Percentiles rank a stretch among this genome's conserved stretches.
Evolutionary conservation across 2,888 invertebrate species (phyloP).

Genomic region (Rhopalosiphum nymphaeae): DNA sequence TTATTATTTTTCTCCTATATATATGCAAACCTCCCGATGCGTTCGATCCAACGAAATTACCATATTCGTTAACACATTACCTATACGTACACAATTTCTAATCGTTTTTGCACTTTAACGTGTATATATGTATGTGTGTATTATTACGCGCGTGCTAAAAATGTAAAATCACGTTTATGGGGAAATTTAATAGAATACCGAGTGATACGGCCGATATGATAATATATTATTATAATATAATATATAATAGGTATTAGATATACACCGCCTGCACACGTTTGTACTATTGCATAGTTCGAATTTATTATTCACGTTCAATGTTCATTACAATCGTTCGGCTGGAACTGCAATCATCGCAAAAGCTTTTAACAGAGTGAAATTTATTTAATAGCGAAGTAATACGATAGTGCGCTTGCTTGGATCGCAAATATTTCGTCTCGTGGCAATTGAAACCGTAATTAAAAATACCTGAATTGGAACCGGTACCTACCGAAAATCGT

Average conservation of each 20-base stretch:
- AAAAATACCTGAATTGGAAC: not conserved
- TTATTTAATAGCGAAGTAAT: not conserved
- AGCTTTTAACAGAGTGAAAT: not conserved
- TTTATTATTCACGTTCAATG: not conserved
- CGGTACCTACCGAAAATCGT: not conserved
- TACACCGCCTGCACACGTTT: not conserved
- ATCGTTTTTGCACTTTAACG: not conserved
- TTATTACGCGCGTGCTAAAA: slow-evolving; percentile 9
- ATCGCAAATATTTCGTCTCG: not conserved
- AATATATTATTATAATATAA: not conserved
- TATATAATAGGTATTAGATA: not conserved
- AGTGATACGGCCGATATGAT: slow-evolving; percentile 6
- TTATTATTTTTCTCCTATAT: not conserved
- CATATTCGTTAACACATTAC: not conserved
- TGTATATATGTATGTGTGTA: not conserved
- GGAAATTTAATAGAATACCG: slow-evolving; percentile 2
- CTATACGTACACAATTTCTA: not conserved
- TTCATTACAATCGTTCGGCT: not conserved
- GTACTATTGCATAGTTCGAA: not conserved
- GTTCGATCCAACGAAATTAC: slow-evolving; percentile 3
- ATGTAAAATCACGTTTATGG: slow-evolving; percentile 1
- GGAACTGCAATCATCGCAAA: not conserved
- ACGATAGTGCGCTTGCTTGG: not conserved
- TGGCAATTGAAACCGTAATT: not conserved
- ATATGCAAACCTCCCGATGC: not conserved